Evolutionary conservation across 2,113 vertebrate genomes (phyloP).

Genomic region (Empidonax alnorum): DNA sequence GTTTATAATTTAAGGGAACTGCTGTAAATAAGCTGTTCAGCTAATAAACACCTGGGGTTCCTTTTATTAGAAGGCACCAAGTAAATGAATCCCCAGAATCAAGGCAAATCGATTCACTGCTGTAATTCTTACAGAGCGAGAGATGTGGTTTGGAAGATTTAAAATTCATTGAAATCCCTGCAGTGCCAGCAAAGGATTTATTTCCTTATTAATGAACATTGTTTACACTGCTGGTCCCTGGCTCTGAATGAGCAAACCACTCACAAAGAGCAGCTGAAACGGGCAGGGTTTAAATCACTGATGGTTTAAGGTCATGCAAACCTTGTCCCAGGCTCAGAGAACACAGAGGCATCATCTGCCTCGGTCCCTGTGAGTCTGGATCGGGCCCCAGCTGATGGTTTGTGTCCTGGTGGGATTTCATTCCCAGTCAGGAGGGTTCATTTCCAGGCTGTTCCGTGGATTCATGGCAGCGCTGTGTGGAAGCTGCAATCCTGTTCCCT

Average conservation of each 20-base stretch:
- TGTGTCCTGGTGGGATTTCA: background rate
- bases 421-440: background rate
- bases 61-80: background rate
- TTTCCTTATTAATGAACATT: background rate
- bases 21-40: background rate
- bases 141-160: background rate
- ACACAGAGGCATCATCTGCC: accelerated
- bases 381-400: background rate
- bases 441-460: accelerated
- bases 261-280: background rate
- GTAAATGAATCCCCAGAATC: background rate
- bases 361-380: background rate
- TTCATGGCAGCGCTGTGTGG: background rate
- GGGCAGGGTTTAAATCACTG: background rate
- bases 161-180: background rate
- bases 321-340: background rate
- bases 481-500: background rate
- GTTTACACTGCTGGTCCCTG: background rate
- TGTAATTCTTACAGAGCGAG: background rate
- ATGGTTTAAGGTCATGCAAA: background rate
- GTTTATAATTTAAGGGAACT: background rate
- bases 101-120: background rate
- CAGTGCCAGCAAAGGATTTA: background rate
- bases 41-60: background rate
- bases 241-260: background rate